Percentiles rank a stretch among this genome's conserved stretches.
phyloP scores from a whole-genome alignment of 2,888 invertebrate species.

The Aplocera efformata region DNA sequence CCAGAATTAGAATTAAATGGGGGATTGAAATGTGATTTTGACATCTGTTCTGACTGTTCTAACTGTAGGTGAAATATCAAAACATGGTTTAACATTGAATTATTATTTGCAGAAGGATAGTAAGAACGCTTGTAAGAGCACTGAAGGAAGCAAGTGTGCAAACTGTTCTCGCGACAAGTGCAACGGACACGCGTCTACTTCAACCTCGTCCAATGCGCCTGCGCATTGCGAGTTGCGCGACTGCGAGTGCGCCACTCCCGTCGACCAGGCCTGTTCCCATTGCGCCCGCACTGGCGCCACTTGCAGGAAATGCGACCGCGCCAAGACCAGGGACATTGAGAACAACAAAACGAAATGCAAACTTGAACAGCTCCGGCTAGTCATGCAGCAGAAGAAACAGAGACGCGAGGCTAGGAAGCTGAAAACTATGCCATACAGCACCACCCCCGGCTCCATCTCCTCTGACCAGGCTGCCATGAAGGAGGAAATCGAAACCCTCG shows the following conservation, averaged over 20 bases:
- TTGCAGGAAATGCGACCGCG: constrained; percentile 72
- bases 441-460: constrained; percentile 87
- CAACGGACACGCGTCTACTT: constrained; percentile 49
- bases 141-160: constrained; percentile 49
- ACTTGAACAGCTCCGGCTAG: constrained; percentile 91
- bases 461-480: constrained; percentile 91
- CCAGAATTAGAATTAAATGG: no score
- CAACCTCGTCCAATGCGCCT: constrained; percentile 9
- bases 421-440: constrained; percentile 83
- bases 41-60: no score
- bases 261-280: constrained; percentile 36
- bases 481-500: constrained; percentile 81
- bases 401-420: constrained; percentile 88
- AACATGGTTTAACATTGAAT: no score
- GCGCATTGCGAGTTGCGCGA: constrained; percentile 5
- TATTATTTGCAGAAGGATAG: constrained; percentile 61
- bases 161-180: constrained; percentile 64
- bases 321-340: constrained; percentile 82
- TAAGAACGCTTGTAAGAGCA: constrained; percentile 51
- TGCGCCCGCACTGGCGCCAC: constrained; percentile 42
- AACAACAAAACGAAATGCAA: constrained; percentile 91
- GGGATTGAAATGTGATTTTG: no score
- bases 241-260: constrained; percentile 47
- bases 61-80: no score
- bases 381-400: constrained; percentile 94